These are phyloP conservation scores for Azemiops feae DNA, from an alignment of 2,113 vertebrate species.

Conservation along the genomic window DNA sequence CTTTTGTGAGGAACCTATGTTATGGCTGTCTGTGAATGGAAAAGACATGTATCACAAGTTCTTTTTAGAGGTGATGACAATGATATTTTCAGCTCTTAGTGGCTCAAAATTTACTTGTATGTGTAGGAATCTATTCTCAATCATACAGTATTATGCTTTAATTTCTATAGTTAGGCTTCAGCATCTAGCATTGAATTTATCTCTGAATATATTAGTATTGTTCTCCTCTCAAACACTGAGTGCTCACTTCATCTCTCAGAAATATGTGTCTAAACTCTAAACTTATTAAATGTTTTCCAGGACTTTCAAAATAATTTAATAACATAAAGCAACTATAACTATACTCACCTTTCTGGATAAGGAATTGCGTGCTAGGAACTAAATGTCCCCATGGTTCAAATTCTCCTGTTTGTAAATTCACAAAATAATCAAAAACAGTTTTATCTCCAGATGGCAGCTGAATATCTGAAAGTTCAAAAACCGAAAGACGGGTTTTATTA, in stretches of 20 bases:
- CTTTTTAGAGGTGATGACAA: not conserved
- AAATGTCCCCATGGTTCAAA: conserved; percentile 68
- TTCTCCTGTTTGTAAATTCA: conserved; percentile 66
- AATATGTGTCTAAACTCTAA: not conserved
- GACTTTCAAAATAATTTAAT: not conserved
- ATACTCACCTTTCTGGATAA: conserved; percentile 66
- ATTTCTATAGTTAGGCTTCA: not conserved
- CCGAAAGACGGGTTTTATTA: not conserved
- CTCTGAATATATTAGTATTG: not conserved
- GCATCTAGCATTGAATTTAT: not conserved
- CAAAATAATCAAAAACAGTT: conserved; percentile 70
- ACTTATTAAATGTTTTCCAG: not conserved
- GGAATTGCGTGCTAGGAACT: conserved; percentile 57
- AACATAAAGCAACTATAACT: not conserved
- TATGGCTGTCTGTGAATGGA: not conserved
- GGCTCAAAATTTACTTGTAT: not conserved
- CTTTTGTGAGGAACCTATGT: not conserved
- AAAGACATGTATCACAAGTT: not conserved
- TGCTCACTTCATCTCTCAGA: not conserved
- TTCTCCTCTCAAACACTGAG: not conserved
- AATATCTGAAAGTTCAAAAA: conserved; percentile 43
- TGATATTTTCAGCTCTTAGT: not conserved
- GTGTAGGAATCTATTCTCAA: not conserved
- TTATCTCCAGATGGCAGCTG: conserved; percentile 52
- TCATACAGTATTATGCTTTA: not conserved